These are phyloP conservation scores for Sebastes nivosus DNA, from an alignment of 2,797 vertebrate genomes.

Conservation along the genomic window DNA sequence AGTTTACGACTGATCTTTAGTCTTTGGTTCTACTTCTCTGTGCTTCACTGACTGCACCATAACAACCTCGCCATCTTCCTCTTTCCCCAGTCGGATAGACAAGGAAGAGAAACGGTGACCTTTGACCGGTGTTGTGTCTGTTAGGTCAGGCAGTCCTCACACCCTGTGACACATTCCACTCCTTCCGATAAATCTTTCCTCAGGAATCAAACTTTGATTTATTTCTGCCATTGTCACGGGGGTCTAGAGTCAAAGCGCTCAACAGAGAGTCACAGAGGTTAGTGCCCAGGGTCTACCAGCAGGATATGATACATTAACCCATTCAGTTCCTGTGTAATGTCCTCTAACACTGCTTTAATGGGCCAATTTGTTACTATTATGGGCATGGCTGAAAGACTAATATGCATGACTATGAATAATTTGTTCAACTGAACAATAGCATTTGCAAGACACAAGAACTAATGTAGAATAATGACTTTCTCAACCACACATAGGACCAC, in stretches of 20 bases:
- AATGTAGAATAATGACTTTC: slow-evolving; percentile 41
- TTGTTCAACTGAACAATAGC: slow-evolving; percentile 38
- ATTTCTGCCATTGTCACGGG: slow-evolving; percentile 58
- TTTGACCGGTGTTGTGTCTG: slow-evolving; percentile 57
- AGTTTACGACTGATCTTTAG: not conserved
- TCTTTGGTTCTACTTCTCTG: not conserved
- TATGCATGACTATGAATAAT: slow-evolving; percentile 53
- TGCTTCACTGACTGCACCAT: not conserved
- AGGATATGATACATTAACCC: slow-evolving; percentile 63
- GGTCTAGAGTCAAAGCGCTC: slow-evolving; percentile 56
- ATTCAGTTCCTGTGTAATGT: slow-evolving; percentile 46
- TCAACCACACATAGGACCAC: not conserved
- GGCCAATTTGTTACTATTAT: slow-evolving; percentile 64
- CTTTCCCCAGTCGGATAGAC: not conserved
- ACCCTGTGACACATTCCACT: slow-evolving; percentile 58
- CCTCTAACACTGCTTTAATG: slow-evolving; percentile 42
- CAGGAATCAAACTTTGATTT: slow-evolving; percentile 68
- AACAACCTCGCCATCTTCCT: not conserved
- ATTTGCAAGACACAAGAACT: slow-evolving; percentile 19
- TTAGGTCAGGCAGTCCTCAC: slow-evolving; percentile 34
- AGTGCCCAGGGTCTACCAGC: slow-evolving; percentile 53
- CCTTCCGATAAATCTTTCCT: slow-evolving; percentile 61
- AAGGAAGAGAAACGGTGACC: slow-evolving; percentile 53
- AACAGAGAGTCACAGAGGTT: slow-evolving; percentile 50
- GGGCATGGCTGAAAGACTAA: slow-evolving; percentile 56